Percentiles rank a stretch among this genome's conserved stretches.
Evolutionary conservation across 2,113 vertebrate species (phyloP).

Genomic region (Quiscalus mexicanus): DNA sequence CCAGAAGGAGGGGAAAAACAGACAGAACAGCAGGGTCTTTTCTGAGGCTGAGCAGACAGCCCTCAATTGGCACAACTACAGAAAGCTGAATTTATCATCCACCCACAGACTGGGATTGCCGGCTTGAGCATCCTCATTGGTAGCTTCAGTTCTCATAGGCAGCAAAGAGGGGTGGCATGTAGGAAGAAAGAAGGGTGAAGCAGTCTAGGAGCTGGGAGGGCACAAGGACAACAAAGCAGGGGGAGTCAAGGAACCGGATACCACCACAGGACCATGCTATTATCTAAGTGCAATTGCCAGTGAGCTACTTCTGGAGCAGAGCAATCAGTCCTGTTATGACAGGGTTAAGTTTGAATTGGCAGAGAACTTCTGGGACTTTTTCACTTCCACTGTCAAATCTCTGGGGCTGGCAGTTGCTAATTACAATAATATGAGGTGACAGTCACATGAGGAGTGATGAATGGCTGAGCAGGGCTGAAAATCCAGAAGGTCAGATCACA

Average conservation of each 20-base stretch:
- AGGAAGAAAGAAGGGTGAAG: background rate
- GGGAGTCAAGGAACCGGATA: background rate
- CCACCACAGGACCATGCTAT: background rate
- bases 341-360: conserved; percentile 24
- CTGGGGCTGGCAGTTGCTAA: background rate
- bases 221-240: background rate
- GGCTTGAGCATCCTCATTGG: background rate
- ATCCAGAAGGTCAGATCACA: background rate
- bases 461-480: background rate
- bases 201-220: background rate
- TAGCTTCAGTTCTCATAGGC: background rate
- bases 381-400: background rate
- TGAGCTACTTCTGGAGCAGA: background rate
- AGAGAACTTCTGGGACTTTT: background rate
- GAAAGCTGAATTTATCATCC: background rate
- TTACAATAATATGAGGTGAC: background rate
- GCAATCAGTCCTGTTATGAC: background rate
- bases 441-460: background rate
- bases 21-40: background rate
- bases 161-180: background rate
- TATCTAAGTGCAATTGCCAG: background rate
- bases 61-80: background rate
- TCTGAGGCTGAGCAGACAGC: background rate
- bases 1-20: background rate
- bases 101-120: background rate